These are phyloP conservation scores for Marronus borbonicus DNA, from an alignment of 2,888 invertebrate species.

Conservation along the genomic window DNA sequence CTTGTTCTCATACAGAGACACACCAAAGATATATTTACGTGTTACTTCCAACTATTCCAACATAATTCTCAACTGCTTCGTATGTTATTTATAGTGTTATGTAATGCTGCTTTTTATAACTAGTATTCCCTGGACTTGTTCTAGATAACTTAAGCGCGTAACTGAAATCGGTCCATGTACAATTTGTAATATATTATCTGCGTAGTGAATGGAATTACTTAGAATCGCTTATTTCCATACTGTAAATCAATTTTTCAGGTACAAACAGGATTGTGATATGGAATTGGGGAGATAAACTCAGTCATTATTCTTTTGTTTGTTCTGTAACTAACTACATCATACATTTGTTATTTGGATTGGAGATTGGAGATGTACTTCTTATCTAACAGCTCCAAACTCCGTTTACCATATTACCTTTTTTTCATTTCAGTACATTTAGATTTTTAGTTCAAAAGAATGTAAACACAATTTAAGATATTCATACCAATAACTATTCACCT, in stretches of 20 bases:
- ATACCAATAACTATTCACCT: too few species aligned
- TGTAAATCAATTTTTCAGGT: constrained; percentile 11
- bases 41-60: constrained; percentile 51
- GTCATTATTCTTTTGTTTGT: too few species aligned
- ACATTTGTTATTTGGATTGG: too few species aligned
- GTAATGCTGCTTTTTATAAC: constrained; percentile 42
- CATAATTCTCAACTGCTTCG: constrained; percentile 16
- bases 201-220: constrained; percentile 17
- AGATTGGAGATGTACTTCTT: too few species aligned
- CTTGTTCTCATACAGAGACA: constrained; percentile 17
- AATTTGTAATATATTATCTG: constrained; percentile 22
- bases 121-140: constrained; percentile 2
- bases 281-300: too few species aligned
- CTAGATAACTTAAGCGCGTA: constrained; percentile 22
- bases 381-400: too few species aligned
- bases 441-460: too few species aligned
- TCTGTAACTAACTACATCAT: too few species aligned
- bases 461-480: too few species aligned
- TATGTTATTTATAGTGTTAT: constrained; percentile 50
- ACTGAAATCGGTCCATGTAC: neutral
- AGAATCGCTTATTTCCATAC: constrained; percentile 15
- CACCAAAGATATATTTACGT: constrained; percentile 55
- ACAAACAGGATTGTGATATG: too few species aligned
- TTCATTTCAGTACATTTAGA: too few species aligned
- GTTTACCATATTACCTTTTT: too few species aligned